Evolutionary conservation across 2,797 vertebrate genomes (phyloP).

Genomic region (Gymnoscopelus microlampas): DNA sequence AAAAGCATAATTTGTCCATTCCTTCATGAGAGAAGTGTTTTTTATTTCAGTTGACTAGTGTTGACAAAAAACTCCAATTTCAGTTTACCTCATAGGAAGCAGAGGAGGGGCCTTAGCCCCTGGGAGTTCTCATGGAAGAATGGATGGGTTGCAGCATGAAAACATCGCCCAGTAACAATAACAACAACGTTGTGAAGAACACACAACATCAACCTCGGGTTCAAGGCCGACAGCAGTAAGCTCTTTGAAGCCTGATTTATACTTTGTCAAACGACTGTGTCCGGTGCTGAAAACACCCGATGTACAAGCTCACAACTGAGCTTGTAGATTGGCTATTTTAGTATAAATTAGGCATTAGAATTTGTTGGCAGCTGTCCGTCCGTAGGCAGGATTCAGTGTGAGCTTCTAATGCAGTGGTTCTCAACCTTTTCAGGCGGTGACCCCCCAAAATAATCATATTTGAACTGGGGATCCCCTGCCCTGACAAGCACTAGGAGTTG

Average conservation of each 20-base stretch:
- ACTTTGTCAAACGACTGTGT: too few relatives aligned
- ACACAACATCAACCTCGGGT: constrained; percentile 34
- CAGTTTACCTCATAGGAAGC: neutral
- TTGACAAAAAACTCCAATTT: neutral
- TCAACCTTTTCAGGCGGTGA: too few relatives aligned
- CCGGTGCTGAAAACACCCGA: neutral
- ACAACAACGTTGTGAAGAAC: neutral
- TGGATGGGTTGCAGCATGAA: constrained; percentile 41
- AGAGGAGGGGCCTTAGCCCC: constrained; percentile 9
- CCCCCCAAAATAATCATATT: too few relatives aligned
- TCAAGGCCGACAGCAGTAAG: constrained; percentile 23
- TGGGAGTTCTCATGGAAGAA: constrained; percentile 41
- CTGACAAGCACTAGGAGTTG: too few relatives aligned
- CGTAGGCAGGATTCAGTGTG: too few relatives aligned
- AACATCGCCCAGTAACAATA: neutral
- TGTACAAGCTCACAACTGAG: too few relatives aligned
- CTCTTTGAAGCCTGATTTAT: neutral
- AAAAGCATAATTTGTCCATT: constrained; percentile 55
- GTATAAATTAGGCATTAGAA: too few relatives aligned
- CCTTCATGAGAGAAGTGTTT: constrained; percentile 37
- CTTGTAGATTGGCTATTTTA: too few relatives aligned
- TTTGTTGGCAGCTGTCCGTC: too few relatives aligned
- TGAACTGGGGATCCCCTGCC: too few relatives aligned
- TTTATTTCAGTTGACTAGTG: neutral
- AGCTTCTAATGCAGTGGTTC: too few relatives aligned